Percentiles rank a stretch among this genome's conserved stretches.
phyloP scores from a whole-genome alignment of 64 coral and sea anemone species.

The Montipora foliosa region DNA sequence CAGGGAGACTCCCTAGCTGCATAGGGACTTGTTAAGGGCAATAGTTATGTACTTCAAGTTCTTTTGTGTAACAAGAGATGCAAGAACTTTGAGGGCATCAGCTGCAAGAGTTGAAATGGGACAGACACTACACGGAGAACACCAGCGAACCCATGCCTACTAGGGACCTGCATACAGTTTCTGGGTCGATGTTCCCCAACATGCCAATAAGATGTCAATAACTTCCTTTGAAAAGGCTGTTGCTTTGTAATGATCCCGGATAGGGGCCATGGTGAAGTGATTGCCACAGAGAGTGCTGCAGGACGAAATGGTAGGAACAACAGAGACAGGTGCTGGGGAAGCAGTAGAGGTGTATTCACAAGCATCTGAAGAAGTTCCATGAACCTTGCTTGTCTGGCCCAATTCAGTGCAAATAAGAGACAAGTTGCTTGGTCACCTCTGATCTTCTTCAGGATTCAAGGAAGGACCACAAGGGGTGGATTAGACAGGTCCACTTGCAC shows the following conservation, averaged over 20 bases:
- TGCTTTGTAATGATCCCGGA: background rate
- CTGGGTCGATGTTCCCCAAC: too few relatives aligned
- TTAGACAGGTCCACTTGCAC: conserved; percentile 46
- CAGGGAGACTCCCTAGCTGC: conserved; percentile 20
- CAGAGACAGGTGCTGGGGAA: conserved; percentile 6
- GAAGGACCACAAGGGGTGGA: conserved; percentile 38
- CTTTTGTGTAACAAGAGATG: background rate
- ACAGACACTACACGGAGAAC: background rate
- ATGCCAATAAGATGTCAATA: too few relatives aligned
- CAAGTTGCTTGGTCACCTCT: conserved; percentile 22
- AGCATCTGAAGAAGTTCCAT: background rate
- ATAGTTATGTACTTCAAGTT: conserved; percentile 15
- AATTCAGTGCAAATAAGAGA: conserved; percentile 45
- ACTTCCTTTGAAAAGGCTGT: background rate
- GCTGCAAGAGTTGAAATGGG: too few relatives aligned
- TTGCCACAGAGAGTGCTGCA: background rate
- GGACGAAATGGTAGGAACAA: conserved; percentile 38
- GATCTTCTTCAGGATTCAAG: conserved; percentile 52
- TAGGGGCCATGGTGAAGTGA: background rate
- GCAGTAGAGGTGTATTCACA: conserved; percentile 23
- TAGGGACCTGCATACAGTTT: too few relatives aligned
- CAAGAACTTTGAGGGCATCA: too few relatives aligned
- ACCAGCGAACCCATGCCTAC: background rate
- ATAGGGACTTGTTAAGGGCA: conserved; percentile 13
- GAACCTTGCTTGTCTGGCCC: conserved; percentile 67